A percentile compares a stretch with the other conserved stretches of the same genome.
Conservation (phyloP, 1,140 invertebrate species). For the Drosophila biarmipes region DNA sequence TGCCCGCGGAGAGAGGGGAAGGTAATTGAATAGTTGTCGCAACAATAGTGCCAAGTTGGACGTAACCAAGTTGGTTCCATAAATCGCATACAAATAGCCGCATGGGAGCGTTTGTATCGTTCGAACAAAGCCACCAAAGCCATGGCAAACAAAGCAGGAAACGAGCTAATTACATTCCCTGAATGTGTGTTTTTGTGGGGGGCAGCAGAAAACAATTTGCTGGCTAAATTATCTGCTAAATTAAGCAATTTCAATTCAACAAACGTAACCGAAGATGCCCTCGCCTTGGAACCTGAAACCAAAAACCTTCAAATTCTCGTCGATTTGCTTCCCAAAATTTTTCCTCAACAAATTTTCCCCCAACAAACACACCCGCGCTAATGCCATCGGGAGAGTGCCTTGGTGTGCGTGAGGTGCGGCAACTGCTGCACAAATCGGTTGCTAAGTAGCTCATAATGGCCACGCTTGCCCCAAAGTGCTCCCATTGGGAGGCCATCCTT, state of each 20-base stretch:
- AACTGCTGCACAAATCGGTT: constrained; percentile 54
- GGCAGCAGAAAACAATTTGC: constrained; percentile 54
- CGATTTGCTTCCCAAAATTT: constrained; percentile 22
- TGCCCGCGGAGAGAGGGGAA: constrained; percentile 1
- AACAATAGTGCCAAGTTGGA: constrained; percentile 47
- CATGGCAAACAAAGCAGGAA: constrained; percentile 55
- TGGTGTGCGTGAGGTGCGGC: constrained; percentile 35
- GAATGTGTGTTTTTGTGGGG: constrained; percentile 8
- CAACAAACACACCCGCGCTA: constrained; percentile 1
- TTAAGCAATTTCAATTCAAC: constrained; percentile 65
- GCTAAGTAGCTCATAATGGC: constrained; percentile 62
- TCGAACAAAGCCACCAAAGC: constrained; percentile 51
- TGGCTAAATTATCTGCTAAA: constrained; percentile 62
- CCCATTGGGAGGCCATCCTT: constrained; percentile 30
- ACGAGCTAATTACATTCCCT: constrained; percentile 54
- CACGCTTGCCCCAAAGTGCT: constrained; percentile 35
- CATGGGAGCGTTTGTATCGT: constrained; percentile 52
- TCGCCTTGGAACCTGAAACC: constrained; percentile 35
- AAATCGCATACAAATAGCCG: constrained; percentile 55
- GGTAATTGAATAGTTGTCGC: constrained; percentile 52
- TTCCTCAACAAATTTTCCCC: background rate
- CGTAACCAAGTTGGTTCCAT: constrained; percentile 37
- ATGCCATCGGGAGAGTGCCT: constrained; percentile 21
- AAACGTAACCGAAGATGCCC: constrained; percentile 32
- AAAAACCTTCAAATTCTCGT: constrained; percentile 42